phyloP scores from a whole-genome alignment of 2,888 invertebrate species.

The Rhingia rostrata region DNA sequence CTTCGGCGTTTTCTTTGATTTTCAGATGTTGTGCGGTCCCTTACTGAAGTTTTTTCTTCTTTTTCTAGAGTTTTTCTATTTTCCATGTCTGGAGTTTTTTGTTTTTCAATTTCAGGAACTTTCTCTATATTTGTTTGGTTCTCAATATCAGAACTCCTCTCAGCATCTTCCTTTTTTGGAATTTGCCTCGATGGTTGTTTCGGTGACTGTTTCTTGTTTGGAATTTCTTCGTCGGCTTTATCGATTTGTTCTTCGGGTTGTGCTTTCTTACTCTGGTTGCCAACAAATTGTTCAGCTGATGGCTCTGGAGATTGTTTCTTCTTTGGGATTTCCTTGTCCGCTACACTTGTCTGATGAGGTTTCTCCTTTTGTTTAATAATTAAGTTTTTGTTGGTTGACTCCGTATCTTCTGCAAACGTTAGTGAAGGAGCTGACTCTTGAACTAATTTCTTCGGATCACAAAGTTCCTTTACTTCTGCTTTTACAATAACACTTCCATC shows the following conservation, averaged over 20 bases:
- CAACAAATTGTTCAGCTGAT: too few species aligned
- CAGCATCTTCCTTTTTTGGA: background rate
- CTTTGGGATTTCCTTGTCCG: constrained; percentile 43
- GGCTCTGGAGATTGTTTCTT: constrained; percentile 12
- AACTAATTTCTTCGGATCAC: background rate
- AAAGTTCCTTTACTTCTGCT: background rate
- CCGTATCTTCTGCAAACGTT: background rate
- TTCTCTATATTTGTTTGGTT: constrained; percentile 1
- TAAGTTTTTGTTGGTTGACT: background rate
- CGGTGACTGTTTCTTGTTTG: constrained; percentile 37
- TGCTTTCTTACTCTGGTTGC: constrained; percentile 22
- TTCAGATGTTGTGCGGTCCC: constrained; percentile 27
- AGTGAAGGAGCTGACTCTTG: background rate
- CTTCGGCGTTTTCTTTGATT: constrained; percentile 79
- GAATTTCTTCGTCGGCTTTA: constrained; percentile 36
- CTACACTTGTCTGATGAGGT: constrained; percentile 40
- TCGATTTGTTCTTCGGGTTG: constrained; percentile 1
- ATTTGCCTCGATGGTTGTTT: background rate
- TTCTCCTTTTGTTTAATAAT: constrained; percentile 37
- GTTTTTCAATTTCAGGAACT: background rate
- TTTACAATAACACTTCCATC: background rate
- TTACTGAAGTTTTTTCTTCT: background rate
- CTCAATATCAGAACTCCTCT: background rate
- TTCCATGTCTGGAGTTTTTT: background rate
- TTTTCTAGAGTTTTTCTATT: background rate